Evolutionary conservation across 2,113 vertebrate species (phyloP), one percentile per base, ranked within the genome.

Genomic region (Taxidea taxus): DNA sequence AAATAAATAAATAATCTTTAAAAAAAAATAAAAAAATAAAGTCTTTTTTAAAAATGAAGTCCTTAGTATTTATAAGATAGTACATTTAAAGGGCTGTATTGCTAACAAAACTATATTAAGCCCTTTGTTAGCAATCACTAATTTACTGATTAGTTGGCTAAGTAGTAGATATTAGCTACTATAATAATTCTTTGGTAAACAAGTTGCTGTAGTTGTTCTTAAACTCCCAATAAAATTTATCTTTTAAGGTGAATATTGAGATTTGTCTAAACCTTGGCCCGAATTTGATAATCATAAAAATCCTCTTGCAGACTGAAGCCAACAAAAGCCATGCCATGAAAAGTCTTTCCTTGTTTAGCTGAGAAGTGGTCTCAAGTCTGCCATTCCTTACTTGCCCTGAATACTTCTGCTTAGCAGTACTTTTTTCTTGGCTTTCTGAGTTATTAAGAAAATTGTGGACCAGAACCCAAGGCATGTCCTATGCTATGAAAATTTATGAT

Each of bases 191-290:
- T 90, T 94, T 85, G 51, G 62, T 78, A 78, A 88, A 92, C 25
- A 49, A 51, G 77, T 97, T 3, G 44, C 56, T 74, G 2, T 94
- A 86, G 34, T 72, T 91, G 31, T 84, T 91, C 58, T 54, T 77
- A 87, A 90, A 68, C 37, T 85, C 60, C 39, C 90, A 39, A 80
- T 92, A 66, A 77, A 77, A 39, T 85, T 91, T 89, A n/a, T 75
- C 34, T 95, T 94, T 87, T 95, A 81, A 91, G 94, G n/a, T 89
- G 47, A 97, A 91, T 68, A 42, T 49, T n/a, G 39, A 92, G 37
- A 54, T 96, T 72, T 95, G 31, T 80, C 23, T 4, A 78, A 78
- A 12, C 23, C 37, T 77, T 75, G 29, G 18, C 37, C 27, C 85
- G 34, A 51, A 56, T 78, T 72, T 51, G 37, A 68, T 88, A 51